Conservation (phyloP, 1,140 invertebrate genomes). For the Gryon sp. region DNA sequence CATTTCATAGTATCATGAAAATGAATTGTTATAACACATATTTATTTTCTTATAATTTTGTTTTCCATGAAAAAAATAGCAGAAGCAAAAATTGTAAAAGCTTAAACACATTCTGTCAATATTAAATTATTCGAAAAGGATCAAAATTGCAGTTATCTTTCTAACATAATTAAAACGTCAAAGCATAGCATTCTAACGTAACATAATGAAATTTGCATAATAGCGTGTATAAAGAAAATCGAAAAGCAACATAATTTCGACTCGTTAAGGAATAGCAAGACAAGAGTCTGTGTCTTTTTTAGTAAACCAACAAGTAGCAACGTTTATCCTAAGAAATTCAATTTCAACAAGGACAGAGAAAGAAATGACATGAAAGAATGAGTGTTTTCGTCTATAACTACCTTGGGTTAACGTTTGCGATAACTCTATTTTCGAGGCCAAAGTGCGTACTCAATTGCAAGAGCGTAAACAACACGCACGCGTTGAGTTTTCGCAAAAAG, state of each 20-base stretch:
- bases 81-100: too few species aligned
- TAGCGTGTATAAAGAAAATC: slow-evolving; percentile 4
- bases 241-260: slow-evolving; percentile 19
- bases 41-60: too few species aligned
- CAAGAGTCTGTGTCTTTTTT: slow-evolving; percentile 11
- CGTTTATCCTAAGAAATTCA: slow-evolving; percentile 45
- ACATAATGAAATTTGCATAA: slow-evolving; percentile 20
- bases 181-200: slow-evolving; percentile 1
- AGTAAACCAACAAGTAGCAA: slow-evolving; percentile 38
- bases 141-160: neutral
- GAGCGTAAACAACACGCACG: slow-evolving; percentile 30
- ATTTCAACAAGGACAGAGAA: too few species aligned
- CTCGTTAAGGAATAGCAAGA: slow-evolving; percentile 18
- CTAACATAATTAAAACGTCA: slow-evolving; percentile 7
- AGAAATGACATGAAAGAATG: slow-evolving; percentile 50
- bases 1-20: neutral
- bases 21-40: slow-evolving; percentile 1
- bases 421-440: slow-evolving; percentile 50
- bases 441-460: slow-evolving; percentile 32
- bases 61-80: too few species aligned
- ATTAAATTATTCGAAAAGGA: neutral
- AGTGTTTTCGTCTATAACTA: slow-evolving; percentile 34
- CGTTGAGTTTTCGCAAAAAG: slow-evolving; percentile 50
- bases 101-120: too few species aligned
- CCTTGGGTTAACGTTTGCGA: slow-evolving; percentile 39